These are phyloP conservation scores for Pseudocheirus occidentalis DNA, from an alignment of 2,797 vertebrate species.

Conservation along the genomic window DNA sequence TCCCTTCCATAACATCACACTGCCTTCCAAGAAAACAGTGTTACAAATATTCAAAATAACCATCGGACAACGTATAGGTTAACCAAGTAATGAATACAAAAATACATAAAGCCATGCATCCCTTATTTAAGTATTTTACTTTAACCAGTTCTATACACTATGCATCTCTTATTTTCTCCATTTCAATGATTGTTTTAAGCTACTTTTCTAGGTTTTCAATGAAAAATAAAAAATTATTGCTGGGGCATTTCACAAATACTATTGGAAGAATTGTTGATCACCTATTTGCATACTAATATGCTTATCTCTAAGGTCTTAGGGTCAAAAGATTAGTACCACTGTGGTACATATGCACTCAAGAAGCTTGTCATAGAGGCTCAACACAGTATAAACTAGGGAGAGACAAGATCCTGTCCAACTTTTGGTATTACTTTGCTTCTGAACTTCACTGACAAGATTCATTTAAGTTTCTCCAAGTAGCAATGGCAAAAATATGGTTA, in stretches of 20 bases:
- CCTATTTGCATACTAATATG: background rate
- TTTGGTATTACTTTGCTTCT: background rate
- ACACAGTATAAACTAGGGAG: background rate
- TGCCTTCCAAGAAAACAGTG: background rate
- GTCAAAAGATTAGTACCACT: background rate
- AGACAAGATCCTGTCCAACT: background rate
- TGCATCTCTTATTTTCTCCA: background rate
- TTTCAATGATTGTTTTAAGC: background rate
- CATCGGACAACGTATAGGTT: background rate
- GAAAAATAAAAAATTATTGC: background rate
- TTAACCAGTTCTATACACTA: background rate
- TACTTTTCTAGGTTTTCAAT: background rate
- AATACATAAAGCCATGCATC: background rate
- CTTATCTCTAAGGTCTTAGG: background rate
- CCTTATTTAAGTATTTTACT: background rate
- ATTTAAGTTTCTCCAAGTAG: background rate
- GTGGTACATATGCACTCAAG: background rate
- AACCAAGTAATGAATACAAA: background rate
- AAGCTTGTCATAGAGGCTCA: background rate
- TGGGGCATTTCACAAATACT: background rate
- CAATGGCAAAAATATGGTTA: background rate
- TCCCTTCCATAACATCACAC: background rate
- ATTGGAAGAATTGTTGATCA: background rate
- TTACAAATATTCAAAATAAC: background rate
- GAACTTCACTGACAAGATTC: background rate